Conservation (phyloP, 2,797 vertebrate species). For the Sebastes vulpes region DNA sequence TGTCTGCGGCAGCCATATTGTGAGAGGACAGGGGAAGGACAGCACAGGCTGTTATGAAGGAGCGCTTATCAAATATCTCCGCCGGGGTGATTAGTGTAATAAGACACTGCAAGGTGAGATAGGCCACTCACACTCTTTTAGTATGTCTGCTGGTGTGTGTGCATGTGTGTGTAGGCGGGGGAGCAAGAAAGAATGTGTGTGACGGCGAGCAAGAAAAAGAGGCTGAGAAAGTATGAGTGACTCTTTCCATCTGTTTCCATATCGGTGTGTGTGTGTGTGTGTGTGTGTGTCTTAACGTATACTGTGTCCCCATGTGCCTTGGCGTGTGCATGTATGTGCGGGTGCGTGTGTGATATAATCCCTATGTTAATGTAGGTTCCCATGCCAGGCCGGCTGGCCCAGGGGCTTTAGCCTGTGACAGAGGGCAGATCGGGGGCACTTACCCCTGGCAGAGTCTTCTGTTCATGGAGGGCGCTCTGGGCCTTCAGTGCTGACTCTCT, state of each 20-base stretch:
- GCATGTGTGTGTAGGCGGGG: background rate
- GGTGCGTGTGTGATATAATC: conserved; percentile 34
- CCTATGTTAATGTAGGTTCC: conserved; percentile 55
- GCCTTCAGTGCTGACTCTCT: conserved; percentile 90
- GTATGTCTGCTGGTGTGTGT: conserved; percentile 31
- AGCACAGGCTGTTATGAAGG: conserved; percentile 71
- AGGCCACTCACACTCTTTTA: conserved; percentile 67
- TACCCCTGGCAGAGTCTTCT: conserved; percentile 91
- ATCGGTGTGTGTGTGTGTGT: background rate
- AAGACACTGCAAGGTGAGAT: conserved; percentile 82
- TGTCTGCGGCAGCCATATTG: conserved; percentile 81
- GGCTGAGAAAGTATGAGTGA: conserved; percentile 23
- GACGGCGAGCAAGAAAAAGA: background rate
- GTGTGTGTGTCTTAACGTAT: conserved; percentile 32
- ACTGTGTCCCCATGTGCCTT: conserved; percentile 19
- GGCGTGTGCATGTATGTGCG: background rate
- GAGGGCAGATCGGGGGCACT: conserved; percentile 78
- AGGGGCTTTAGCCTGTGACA: conserved; percentile 66
- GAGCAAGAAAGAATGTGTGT: conserved; percentile 7
- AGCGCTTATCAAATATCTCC: conserved; percentile 81
- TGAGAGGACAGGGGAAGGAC: conserved; percentile 82
- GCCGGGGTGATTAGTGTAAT: conserved; percentile 79
- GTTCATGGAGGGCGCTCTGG: conserved; percentile 90
- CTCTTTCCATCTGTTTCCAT: conserved; percentile 56
- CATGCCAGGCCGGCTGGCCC: conserved; percentile 46